phyloP scores from a whole-genome alignment of 2,888 invertebrate species.

The Hirudinaria manillensis region DNA sequence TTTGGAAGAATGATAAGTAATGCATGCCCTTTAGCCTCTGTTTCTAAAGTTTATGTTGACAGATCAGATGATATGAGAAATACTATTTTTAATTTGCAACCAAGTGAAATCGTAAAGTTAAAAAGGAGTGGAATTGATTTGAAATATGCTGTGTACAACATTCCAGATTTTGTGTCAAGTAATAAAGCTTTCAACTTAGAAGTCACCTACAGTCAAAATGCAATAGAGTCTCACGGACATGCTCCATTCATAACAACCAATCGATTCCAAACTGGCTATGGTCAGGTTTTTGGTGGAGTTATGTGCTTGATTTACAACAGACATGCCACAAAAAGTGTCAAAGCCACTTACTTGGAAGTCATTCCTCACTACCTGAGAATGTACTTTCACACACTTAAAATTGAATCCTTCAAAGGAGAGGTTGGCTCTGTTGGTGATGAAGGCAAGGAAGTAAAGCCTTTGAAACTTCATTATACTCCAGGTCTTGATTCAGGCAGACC shows the following conservation, averaged over 20 bases:
- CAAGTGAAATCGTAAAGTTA: constrained; percentile 15
- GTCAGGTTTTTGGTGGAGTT: constrained; percentile 83
- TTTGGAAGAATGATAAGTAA: constrained; percentile 79
- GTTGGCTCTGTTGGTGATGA: constrained; percentile 6
- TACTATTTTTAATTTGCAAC: not conserved
- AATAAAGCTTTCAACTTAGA: constrained; percentile 63
- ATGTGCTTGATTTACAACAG: constrained; percentile 77
- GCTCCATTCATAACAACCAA: constrained; percentile 14
- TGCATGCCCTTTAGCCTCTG: constrained; percentile 72
- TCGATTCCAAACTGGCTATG: constrained; percentile 63
- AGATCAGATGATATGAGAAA: constrained; percentile 59
- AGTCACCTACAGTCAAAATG: constrained; percentile 60
- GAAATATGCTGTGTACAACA: constrained; percentile 64
- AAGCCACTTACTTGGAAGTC: constrained; percentile 78
- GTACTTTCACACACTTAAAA: constrained; percentile 78
- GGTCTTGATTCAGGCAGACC: constrained; percentile 77
- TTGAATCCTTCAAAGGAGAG: constrained; percentile 54
- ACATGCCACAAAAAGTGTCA: constrained; percentile 59
- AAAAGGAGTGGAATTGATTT: not conserved
- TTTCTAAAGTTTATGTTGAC: constrained; percentile 76
- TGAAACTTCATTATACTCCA: constrained; percentile 58
- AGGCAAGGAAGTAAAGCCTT: constrained; percentile 33
- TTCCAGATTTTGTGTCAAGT: constrained; percentile 58
- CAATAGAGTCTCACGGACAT: constrained; percentile 39
- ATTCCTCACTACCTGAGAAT: constrained; percentile 63